Percentiles rank a stretch among this genome's conserved stretches.
Evolutionary conservation across 30 jellyfish, hydroid and myxozoan species (phyloP).

Genomic region (Rhopilema esculentum): DNA sequence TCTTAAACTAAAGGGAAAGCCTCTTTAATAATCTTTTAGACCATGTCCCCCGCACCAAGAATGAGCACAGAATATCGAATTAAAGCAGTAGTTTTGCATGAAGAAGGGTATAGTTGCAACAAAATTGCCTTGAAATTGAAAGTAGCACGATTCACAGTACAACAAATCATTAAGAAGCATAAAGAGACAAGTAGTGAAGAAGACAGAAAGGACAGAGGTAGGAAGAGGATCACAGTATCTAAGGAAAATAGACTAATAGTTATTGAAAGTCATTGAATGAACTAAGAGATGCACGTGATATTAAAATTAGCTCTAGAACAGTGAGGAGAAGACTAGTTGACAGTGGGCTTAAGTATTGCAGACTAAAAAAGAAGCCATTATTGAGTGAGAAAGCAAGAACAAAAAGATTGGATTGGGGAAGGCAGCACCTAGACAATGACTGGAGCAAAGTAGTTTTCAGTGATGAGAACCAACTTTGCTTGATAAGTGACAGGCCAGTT

Average conservation of each 20-base stretch:
- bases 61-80: background rate
- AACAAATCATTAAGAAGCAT: constrained; percentile 5
- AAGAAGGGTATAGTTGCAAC: no score
- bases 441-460: constrained; percentile 59
- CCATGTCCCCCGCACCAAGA: background rate
- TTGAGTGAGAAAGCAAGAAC: no score
- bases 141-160: constrained; percentile 11
- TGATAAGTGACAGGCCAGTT: constrained; percentile 54
- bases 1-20: background rate
- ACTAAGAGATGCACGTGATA: no score
- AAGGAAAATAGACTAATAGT: constrained; percentile 6
- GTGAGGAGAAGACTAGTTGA: no score
- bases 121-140: background rate
- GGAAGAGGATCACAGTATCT: constrained; percentile 2
- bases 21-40: background rate
- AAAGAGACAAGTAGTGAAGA: constrained; percentile 1
- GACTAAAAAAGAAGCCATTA: no score
- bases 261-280: background rate
- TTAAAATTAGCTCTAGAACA: no score
- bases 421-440: constrained; percentile 21
- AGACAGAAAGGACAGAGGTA: constrained; percentile 6
- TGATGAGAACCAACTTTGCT: constrained; percentile 59
- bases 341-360: no score
- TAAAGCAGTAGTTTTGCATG: background rate
- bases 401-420: constrained; percentile 26